Conservation (phyloP, 1,140 invertebrate genomes). For the Bombyx mandarina region DNA sequence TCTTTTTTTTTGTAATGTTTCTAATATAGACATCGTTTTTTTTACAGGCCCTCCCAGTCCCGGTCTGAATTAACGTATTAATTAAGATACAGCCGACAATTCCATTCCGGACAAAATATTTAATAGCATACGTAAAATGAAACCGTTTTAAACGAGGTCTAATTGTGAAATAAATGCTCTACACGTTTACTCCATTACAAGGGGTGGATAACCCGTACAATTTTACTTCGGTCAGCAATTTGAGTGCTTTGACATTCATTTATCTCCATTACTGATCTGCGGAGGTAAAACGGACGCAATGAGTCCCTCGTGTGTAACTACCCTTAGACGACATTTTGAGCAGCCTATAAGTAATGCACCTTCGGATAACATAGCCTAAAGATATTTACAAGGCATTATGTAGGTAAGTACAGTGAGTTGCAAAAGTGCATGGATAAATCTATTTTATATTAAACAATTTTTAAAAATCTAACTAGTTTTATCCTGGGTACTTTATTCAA, state of each 20-base stretch:
- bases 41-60: too few relatives aligned
- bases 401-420: not conserved
- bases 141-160: conserved; percentile 33
- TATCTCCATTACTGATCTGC: conserved; percentile 61
- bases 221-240: conserved; percentile 49
- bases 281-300: conserved; percentile 14
- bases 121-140: not conserved
- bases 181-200: conserved; percentile 62
- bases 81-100: not conserved
- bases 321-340: conserved; percentile 5
- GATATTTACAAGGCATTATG: not conserved
- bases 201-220: conserved; percentile 35
- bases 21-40: too few relatives aligned
- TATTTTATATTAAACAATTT: too few relatives aligned
- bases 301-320: conserved; percentile 21
- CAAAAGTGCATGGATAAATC: too few relatives aligned
- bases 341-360: not conserved
- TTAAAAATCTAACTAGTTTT: too few relatives aligned
- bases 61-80: too few relatives aligned
- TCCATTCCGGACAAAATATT: not conserved
- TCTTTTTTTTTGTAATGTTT: too few relatives aligned
- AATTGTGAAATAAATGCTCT: conserved; percentile 57
- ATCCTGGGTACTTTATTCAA: too few relatives aligned
- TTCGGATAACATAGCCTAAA: not conserved
- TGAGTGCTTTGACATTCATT: conserved; percentile 59